Evolutionary conservation across 2,797 vertebrate genomes (phyloP), one percentile per base, ranked within the genome.

Genomic region (Hapalemur alaotrensis): DNA sequence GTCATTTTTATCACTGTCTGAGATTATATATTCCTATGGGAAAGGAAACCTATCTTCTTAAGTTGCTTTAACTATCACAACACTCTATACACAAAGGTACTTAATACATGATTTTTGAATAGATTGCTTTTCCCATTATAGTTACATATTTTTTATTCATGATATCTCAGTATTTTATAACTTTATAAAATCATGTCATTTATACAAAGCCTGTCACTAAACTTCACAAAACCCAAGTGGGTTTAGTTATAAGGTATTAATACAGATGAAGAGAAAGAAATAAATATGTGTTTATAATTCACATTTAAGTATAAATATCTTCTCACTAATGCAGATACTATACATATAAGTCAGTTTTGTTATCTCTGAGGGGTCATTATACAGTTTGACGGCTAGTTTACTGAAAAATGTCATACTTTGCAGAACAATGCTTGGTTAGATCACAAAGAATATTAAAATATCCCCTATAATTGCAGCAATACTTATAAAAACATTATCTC

Each of bases 151-250:
- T 91, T 89, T 89, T 91, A 92, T 52, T 96, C n/a, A 72, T 67
- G 11, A 48, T 69, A 67, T 10, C 28, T 41, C 69, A 85, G 38
- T 9, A 90, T 85, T 83, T 95, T 84, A 69, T 57, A 67, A 30
- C 14, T 91, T 95, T 41, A 35, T 38, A 57, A 95, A 96, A 80
- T 65, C n/a, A 92, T 15, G 11, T 50, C 30, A 78, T 95, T 59
- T 84, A 50, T 46, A 75, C 12, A 92, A 89, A 95, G 4, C 11
- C 30, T 95, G 35, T 48, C 11, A 95, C 25, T 54, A 35, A 97
- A 54, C 22, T 75, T 92, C 25, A 76, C 28, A 93, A 89, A 93
- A 41, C 43, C 20, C 18, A 89, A 41, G 48, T 72, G 38, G 25
- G 14, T 38, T 82, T 70, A 69, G 25, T 73, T 52, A 25, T 70